A percentile compares a stretch with the other conserved stretches of the same genome.
These are phyloP conservation scores for Aleadryas rufinucha DNA, from an alignment of 2,113 vertebrate species.

Conservation along the genomic window DNA sequence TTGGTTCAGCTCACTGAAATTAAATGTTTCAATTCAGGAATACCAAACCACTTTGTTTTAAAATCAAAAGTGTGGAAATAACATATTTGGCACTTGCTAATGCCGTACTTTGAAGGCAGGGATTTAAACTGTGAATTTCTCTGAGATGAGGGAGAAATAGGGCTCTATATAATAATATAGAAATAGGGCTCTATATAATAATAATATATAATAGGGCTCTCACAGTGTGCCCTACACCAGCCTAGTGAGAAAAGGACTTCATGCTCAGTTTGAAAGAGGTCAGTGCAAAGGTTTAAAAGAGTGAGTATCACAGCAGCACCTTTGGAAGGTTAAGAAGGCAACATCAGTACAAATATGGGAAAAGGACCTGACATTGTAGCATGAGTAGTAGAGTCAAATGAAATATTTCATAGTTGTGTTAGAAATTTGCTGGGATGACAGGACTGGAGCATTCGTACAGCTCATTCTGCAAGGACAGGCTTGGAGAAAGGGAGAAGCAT, in stretches of 20 bases:
- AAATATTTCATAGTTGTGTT: background rate
- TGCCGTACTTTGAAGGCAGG: background rate
- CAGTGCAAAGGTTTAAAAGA: background rate
- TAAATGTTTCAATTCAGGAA: background rate
- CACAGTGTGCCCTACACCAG: background rate
- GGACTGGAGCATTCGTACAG: background rate
- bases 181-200: too few species aligned
- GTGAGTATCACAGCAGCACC: background rate
- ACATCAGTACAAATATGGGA: background rate
- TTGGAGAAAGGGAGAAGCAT: background rate
- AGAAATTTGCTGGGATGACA: background rate
- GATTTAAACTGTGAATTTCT: background rate
- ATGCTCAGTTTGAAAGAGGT: background rate
- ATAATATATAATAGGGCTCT: too few species aligned
- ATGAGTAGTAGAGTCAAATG: background rate
- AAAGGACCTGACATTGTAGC: background rate
- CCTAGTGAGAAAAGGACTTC: background rate
- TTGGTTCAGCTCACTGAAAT: background rate
- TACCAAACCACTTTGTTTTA: background rate
- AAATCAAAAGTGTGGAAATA: background rate
- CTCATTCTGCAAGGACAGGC: background rate
- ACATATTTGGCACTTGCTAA: background rate
- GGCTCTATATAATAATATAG: too few species aligned
- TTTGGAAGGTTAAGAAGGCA: background rate
- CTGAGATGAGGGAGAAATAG: background rate